Evolutionary conservation across 2,113 vertebrate genomes (phyloP).

Genomic region (Gobiocypris rarus): DNA sequence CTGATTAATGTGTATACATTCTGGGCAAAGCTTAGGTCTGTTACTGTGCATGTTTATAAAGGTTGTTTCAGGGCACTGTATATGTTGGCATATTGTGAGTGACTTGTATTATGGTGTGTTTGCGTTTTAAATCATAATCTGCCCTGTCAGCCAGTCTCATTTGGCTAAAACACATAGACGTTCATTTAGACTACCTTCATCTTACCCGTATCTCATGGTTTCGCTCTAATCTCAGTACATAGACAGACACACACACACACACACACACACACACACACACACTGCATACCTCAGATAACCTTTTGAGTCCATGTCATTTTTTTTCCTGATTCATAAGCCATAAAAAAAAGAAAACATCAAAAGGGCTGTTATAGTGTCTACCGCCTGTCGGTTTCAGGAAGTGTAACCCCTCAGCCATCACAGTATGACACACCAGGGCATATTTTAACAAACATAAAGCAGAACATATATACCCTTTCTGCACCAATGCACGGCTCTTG

Average conservation of each 20-base stretch:
- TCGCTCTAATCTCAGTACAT: constrained; percentile 18
- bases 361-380: neutral
- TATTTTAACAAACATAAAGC: neutral
- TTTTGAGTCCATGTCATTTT: neutral
- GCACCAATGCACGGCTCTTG: neutral
- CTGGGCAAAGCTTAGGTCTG: neutral
- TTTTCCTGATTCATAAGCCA: neutral
- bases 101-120: neutral
- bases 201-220: neutral
- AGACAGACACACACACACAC: neutral
- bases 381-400: neutral
- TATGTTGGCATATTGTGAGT: neutral
- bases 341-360: constrained; percentile 8
- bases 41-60: neutral
- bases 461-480: neutral
- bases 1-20: neutral
- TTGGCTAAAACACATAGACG: neutral
- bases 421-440: neutral
- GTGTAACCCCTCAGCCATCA: constrained; percentile 14
- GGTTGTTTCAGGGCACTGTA: neutral
- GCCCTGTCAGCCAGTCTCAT: neutral
- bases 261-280: neutral
- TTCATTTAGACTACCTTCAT: neutral
- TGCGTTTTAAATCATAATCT: neutral
- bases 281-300: neutral